Conservation (phyloP, 1,140 invertebrate species). For the Philaenus spumarius region DNA sequence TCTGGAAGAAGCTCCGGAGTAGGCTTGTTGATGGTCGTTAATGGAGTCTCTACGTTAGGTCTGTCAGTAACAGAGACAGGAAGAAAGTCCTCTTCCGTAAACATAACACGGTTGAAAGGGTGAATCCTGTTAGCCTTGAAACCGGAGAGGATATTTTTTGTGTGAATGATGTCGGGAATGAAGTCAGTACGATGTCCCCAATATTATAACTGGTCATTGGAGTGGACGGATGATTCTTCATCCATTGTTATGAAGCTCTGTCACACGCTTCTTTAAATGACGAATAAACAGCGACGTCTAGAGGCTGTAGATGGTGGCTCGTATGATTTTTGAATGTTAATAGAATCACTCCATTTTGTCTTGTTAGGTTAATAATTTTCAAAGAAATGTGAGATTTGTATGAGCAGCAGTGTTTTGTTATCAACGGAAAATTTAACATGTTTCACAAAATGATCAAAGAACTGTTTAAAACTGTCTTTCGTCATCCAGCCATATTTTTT, state of each 20-base stretch:
- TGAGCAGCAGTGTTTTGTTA: neutral
- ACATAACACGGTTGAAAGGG: too few relatives aligned
- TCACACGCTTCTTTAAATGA: conserved; percentile 27
- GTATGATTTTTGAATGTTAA: conserved; percentile 24
- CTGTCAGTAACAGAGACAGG: too few relatives aligned
- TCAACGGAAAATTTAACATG: neutral
- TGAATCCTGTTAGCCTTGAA: too few relatives aligned
- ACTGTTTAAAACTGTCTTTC: neutral
- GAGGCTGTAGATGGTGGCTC: conserved; percentile 31
- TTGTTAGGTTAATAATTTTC: conserved; percentile 8
- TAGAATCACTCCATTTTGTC: conserved; percentile 28
- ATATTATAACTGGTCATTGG: conserved; percentile 25
- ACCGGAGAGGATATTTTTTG: too few relatives aligned
- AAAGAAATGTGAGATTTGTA: neutral
- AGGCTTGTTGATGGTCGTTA: too few relatives aligned
- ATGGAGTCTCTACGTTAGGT: too few relatives aligned
- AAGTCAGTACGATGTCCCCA: conserved; percentile 16
- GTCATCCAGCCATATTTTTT: neutral
- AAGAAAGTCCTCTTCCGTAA: too few relatives aligned
- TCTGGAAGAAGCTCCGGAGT: too few relatives aligned
- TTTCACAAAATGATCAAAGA: neutral
- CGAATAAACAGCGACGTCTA: conserved; percentile 29
- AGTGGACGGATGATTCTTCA: conserved; percentile 23
- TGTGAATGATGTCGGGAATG: conserved; percentile 15
- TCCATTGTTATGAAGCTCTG: conserved; percentile 13